Conservation (phyloP, 2,113 vertebrate species). For the Alosa alosa region DNA sequence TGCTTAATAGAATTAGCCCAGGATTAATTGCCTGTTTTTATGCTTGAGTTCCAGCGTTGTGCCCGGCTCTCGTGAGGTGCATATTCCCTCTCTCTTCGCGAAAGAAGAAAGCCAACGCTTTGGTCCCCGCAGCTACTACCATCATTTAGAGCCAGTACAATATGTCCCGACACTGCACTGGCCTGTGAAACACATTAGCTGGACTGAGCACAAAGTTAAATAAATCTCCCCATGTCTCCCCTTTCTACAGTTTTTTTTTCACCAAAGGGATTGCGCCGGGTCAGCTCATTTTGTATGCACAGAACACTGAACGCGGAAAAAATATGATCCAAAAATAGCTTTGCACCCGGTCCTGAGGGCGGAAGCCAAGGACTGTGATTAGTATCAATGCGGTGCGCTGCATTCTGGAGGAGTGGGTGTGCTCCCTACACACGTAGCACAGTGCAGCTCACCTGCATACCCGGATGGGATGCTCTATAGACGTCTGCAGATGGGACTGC, state of each 20-base stretch:
- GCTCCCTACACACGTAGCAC: slow-evolving; percentile 39
- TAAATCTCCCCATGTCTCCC: slow-evolving; percentile 19
- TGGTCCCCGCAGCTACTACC: slow-evolving; percentile 25
- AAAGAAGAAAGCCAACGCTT: not conserved
- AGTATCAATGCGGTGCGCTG: slow-evolving; percentile 1
- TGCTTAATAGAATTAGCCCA: not conserved
- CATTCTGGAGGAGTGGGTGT: slow-evolving; percentile 7
- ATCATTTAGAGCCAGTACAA: slow-evolving; percentile 33
- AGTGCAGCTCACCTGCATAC: not conserved
- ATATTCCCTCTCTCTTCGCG: slow-evolving; percentile 32
- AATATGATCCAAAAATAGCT: not conserved
- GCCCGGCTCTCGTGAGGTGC: slow-evolving; percentile 28
- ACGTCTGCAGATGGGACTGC: not conserved
- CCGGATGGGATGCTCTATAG: not conserved
- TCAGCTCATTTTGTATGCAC: slow-evolving; percentile 18
- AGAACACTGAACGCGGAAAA: not conserved
- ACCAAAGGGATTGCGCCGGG: slow-evolving; percentile 15
- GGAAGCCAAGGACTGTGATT: slow-evolving; percentile 27
- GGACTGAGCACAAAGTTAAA: slow-evolving; percentile 27
- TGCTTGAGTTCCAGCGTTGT: slow-evolving; percentile 27
- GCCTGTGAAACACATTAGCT: slow-evolving; percentile 44
- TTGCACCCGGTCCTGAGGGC: not conserved
- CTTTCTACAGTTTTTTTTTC: not conserved
- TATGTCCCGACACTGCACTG: slow-evolving; percentile 27
- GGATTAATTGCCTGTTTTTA: slow-evolving; percentile 46